Evolutionary conservation across 2,888 invertebrate genomes (phyloP), one percentile per base, ranked within the genome.

Genomic region (Chymomyza caudatula): DNA sequence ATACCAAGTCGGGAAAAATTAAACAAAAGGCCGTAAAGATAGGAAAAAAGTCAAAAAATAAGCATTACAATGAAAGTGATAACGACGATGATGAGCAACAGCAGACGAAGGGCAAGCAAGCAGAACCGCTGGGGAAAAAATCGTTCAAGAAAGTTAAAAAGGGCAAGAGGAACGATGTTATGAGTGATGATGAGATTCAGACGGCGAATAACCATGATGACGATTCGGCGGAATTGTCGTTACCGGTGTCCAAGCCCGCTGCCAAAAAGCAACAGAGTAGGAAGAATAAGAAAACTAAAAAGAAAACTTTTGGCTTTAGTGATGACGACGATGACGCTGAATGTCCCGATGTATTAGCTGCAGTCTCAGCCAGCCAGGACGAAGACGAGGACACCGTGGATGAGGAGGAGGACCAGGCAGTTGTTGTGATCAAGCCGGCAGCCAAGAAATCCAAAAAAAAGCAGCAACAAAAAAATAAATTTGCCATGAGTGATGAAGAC

Each of bases 121-220:
- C 13, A 62, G 47, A 11, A 11, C 11, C 29, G 29, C 2, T 3
- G 11, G 11, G 11, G 11, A 37, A 69, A 60, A 58, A 53, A 53
- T n/a, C 20, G 42, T 19, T 58, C 1, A 60, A 59, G 11, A 76
- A 70, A 63, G 74, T 73, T 0, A 90, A 89, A 55, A 92, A 92
- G 89, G 92, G 92, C 13, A 93, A 92, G 74, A 70, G 58, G 76
- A 90, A 90, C 67, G 91, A 88, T 52, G 92, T 92, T 23, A 66
- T 64, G 11, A 76, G 65, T 47, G 69, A 91, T 8, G 71, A 78
- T 4, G 79, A 78, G 5, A 62, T 66, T 11, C 69, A 74, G 4
- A 72, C 68, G 15, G 51, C 59, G 8, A 73, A 75, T 2, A 68
- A 78, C 58, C 4, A 61, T 63, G 5, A 57, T 65, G 4, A 19